These are phyloP conservation scores for Platanista minor DNA, from an alignment of 2,113 vertebrate species.

Conservation along the genomic window DNA sequence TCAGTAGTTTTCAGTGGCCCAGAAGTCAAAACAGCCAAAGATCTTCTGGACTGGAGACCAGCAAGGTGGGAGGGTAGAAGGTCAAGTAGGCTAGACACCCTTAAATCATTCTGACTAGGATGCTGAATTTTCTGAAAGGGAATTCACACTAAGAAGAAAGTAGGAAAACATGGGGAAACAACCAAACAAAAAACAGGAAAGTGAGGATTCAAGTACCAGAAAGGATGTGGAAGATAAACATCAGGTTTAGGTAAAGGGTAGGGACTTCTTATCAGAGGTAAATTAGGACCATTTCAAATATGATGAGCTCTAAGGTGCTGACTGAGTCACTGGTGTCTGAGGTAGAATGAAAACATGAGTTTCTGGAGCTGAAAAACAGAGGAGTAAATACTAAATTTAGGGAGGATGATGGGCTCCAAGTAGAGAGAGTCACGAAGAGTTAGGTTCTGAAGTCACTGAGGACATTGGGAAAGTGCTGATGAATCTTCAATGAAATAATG, in stretches of 20 bases:
- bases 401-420: background rate
- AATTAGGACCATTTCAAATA: background rate
- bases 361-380: background rate
- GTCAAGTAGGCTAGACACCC: background rate
- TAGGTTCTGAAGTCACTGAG: background rate
- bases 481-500: background rate
- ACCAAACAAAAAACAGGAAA: background rate
- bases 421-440: background rate
- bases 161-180: background rate
- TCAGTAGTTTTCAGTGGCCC: background rate
- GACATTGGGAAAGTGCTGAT: background rate
- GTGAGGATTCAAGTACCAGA: background rate
- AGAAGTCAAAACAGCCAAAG: background rate
- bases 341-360: background rate
- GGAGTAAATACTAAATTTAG: background rate
- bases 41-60: background rate
- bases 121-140: background rate
- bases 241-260: background rate
- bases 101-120: background rate
- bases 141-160: background rate
- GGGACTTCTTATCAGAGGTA: background rate
- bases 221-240: background rate
- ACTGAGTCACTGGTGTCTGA: background rate
- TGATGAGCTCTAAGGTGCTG: background rate
- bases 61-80: background rate